Evolutionary conservation across 2,113 vertebrate species (phyloP), one percentile per base, ranked within the genome.

Genomic region (Ibidorhyncha struthersii): DNA sequence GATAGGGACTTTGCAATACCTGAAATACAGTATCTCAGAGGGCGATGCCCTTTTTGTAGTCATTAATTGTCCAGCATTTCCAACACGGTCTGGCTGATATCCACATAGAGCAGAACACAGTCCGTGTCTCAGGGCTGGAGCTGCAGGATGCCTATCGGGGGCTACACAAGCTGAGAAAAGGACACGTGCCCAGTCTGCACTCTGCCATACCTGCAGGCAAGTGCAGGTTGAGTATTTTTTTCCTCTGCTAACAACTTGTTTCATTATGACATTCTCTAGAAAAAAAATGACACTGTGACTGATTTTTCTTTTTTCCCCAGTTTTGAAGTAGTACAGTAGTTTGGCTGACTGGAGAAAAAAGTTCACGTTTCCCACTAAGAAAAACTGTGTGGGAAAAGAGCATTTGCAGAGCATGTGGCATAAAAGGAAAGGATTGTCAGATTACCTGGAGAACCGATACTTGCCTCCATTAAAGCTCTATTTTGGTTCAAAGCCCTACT

Each of bases 391-490:
- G 49, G 80, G 72, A 70, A 96, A 95, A 91, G 38, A 82, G 56
- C 66, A 53, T 88, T 90, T 82, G 58, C 82, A 93, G 62, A 97
- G 34, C 53, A 80, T n/a, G 71, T 79, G 82, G 89, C 36, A 8
- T 91, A 93, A 90, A 38, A 86, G 92, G 45, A 86, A 93, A 77
- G 85, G 90, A 88, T 41, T 91, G 49, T 94, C 78, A 96, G 94
- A 91, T 96, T 96, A 96, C 94, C 95, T 94, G 91, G 14, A 95
- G 55, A 95, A 94, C 47, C 71, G 50, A 84, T 94, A 66, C 47
- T 88, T 91, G 55, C 78, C 81, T 94, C 70, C 58, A 41, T 77
- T 91, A 86, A 94, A 90, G 73, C 41, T 90, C 88, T 93, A 93
- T 95, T 94, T 96, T 73, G 50, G 66, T 90, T 88, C 89, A 94